phyloP scores from a whole-genome alignment of 2,797 vertebrate genomes.

The Epinephelus awoara region DNA sequence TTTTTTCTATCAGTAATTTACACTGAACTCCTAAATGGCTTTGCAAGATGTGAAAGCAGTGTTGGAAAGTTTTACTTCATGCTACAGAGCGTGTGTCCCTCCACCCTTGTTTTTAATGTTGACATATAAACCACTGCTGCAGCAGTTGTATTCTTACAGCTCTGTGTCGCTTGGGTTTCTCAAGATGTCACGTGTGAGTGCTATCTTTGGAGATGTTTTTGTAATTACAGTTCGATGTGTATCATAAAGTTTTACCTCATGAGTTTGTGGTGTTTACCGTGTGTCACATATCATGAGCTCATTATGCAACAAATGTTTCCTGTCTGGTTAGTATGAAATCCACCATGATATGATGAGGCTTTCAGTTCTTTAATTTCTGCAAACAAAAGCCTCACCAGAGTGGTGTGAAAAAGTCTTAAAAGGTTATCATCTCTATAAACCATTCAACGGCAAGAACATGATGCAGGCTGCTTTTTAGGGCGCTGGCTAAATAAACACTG shows the following conservation, averaged over 20 bases:
- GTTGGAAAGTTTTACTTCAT: conserved; percentile 41
- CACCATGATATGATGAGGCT: background rate
- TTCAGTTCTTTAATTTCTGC: background rate
- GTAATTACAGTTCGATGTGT: conserved; percentile 11
- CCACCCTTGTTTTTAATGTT: conserved; percentile 12
- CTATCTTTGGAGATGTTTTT: conserved; percentile 9
- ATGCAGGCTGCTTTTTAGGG: background rate
- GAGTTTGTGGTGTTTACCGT: background rate
- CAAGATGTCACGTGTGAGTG: background rate
- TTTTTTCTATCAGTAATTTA: conserved; percentile 8
- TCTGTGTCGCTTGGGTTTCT: background rate
- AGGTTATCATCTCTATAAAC: too few relatives aligned
- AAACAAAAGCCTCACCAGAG: background rate
- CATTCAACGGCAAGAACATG: background rate
- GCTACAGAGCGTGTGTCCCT: background rate
- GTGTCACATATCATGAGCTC: background rate
- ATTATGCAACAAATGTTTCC: background rate
- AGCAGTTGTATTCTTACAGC: conserved; percentile 10
- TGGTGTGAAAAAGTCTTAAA: background rate
- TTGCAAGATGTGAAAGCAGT: conserved; percentile 47
- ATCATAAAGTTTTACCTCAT: background rate
- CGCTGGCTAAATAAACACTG: background rate
- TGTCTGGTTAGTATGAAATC: background rate
- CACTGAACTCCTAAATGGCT: conserved; percentile 27
- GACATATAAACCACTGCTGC: background rate